Conservation (phyloP, 2,797 vertebrate genomes). For the Clamator glandarius region DNA sequence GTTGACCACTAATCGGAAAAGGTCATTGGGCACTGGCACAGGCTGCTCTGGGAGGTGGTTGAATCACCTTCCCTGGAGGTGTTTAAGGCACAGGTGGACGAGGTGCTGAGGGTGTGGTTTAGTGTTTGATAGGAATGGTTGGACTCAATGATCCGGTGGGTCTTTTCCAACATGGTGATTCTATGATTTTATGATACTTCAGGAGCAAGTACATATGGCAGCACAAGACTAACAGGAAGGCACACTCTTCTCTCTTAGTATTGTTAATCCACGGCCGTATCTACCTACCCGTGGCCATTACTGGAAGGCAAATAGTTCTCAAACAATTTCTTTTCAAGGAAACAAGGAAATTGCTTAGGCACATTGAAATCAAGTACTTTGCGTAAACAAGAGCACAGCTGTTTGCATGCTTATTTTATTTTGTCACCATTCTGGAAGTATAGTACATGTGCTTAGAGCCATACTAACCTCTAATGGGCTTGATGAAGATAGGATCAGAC, state of each 20-base stretch:
- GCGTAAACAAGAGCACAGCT: background rate
- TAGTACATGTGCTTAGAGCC: background rate
- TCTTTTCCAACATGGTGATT: too few relatives aligned
- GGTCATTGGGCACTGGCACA: too few relatives aligned
- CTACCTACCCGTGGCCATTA: background rate
- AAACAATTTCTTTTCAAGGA: background rate
- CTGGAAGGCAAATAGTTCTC: background rate
- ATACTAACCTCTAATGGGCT: background rate
- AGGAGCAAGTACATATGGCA: accelerated
- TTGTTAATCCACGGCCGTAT: accelerated
- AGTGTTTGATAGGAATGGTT: too few relatives aligned
- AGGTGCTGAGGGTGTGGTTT: too few relatives aligned
- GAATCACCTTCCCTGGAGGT: too few relatives aligned
- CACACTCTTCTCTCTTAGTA: background rate
- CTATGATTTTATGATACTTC: too few relatives aligned
- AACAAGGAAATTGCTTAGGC: background rate
- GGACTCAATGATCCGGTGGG: too few relatives aligned
- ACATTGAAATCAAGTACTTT: background rate
- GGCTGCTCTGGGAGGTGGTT: too few relatives aligned
- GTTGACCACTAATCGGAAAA: too few relatives aligned
- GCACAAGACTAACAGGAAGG: background rate
- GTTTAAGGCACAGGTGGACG: too few relatives aligned
- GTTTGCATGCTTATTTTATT: background rate
- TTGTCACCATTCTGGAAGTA: background rate
- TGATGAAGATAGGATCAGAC: background rate